These are phyloP conservation scores for Tyria jacobaeae DNA, from an alignment of 2,888 invertebrate genomes.

Conservation along the genomic window DNA sequence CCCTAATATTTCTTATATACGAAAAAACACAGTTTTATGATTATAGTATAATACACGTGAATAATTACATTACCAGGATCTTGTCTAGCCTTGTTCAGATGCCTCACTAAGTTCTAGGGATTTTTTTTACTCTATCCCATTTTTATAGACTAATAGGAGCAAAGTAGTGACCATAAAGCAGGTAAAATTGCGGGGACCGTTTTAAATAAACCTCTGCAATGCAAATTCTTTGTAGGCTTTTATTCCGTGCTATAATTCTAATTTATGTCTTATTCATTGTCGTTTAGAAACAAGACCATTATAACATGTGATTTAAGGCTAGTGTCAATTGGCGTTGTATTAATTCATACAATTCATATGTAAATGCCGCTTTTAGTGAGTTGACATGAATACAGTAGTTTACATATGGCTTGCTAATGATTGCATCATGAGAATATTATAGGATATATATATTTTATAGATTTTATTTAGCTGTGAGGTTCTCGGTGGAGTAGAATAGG, in stretches of 20 bases:
- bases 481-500: too few relatives aligned
- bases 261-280: conserved; percentile 28
- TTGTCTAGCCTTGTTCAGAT: too few relatives aligned
- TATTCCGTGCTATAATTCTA: background rate
- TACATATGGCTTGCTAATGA: conserved; percentile 26
- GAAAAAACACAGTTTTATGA: background rate
- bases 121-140: too few relatives aligned
- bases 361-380: conserved; percentile 52
- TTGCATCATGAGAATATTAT: conserved; percentile 38
- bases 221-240: conserved; percentile 1
- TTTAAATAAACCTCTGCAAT: background rate
- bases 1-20: too few relatives aligned
- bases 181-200: too few relatives aligned
- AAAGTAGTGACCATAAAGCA: too few relatives aligned
- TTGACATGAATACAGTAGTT: conserved; percentile 51
- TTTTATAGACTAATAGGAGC: too few relatives aligned
- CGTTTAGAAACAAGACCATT: conserved; percentile 44
- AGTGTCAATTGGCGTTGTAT: conserved; percentile 57
- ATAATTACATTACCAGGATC: too few relatives aligned
- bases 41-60: too few relatives aligned
- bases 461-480: background rate
- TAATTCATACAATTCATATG: conserved; percentile 60
- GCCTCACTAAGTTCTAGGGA: too few relatives aligned
- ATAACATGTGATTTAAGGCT: conserved; percentile 51
- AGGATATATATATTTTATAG: too few relatives aligned